Conservation (phyloP, 2,113 vertebrate species). For the Scophthalmus maximus region DNA sequence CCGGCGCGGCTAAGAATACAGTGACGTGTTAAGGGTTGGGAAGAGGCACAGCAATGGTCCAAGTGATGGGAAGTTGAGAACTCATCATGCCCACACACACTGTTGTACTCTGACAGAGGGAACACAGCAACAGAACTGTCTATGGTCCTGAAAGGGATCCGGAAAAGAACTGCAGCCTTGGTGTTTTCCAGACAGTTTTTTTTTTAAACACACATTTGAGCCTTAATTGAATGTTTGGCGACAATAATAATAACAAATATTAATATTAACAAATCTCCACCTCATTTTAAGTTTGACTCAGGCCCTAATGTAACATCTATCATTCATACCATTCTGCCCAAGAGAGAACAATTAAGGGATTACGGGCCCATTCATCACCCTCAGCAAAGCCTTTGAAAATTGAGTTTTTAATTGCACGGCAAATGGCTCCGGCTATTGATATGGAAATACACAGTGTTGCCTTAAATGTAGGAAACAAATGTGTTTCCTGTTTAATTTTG, state of each 20-base stretch:
- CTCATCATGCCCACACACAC: neutral
- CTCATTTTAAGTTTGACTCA: slow-evolving; percentile 39
- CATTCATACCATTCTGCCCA: slow-evolving; percentile 59
- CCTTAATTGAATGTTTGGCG: neutral
- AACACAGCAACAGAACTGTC: slow-evolving; percentile 50
- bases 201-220: neutral
- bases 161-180: neutral
- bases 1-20: no score
- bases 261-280: slow-evolving; percentile 19
- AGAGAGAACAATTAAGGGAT: slow-evolving; percentile 77
- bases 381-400: slow-evolving; percentile 78
- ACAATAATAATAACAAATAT: neutral
- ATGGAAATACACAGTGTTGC: slow-evolving; percentile 45
- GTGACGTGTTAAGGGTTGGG: no score
- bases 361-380: slow-evolving; percentile 74
- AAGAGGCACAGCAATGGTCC: neutral
- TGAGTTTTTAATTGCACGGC: slow-evolving; percentile 80
- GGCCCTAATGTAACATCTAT: slow-evolving; percentile 55
- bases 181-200: no score
- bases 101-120: neutral
- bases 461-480: slow-evolving; percentile 13
- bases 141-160: slow-evolving; percentile 61
- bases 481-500: slow-evolving; percentile 8
- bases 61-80: neutral
- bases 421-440: slow-evolving; percentile 76